Evolutionary conservation across 2,888 invertebrate genomes (phyloP).

Genomic region (Maniola hyperantus): DNA sequence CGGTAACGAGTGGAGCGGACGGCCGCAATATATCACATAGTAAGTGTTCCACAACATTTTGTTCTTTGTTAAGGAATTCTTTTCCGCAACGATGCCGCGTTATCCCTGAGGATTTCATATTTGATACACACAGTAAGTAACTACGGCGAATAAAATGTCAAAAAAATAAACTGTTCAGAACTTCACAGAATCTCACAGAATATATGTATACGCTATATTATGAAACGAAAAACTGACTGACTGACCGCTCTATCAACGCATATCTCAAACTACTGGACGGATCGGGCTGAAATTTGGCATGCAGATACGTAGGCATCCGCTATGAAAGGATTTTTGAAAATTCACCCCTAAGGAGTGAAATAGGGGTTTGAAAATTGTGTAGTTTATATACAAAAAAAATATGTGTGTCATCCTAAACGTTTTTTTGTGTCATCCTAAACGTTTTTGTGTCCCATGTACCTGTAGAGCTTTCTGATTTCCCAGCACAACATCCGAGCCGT

Average conservation of each 20-base stretch:
- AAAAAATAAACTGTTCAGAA: not conserved
- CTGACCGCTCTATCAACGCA: too few species aligned
- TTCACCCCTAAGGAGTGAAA: too few species aligned
- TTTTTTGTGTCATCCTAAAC: not conserved
- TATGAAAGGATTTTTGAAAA: too few species aligned
- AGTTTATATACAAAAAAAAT: too few species aligned
- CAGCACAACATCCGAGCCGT: constrained; percentile 11
- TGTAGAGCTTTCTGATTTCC: constrained; percentile 27
- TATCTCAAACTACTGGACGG: too few species aligned
- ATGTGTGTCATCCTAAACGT: too few species aligned
- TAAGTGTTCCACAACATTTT: constrained; percentile 36
- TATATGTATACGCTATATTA: too few species aligned
- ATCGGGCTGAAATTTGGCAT: too few species aligned
- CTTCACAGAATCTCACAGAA: not conserved
- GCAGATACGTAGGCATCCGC: too few species aligned
- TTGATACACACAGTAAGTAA: constrained; percentile 25
- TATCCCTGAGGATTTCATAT: constrained; percentile 31
- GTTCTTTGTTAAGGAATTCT: constrained; percentile 32
- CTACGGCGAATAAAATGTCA: not conserved
- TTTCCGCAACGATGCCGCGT: constrained; percentile 21
- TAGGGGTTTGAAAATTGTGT: too few species aligned
- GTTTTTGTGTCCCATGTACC: constrained; percentile 19
- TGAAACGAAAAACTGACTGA: too few species aligned
- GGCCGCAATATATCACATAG: constrained; percentile 32
- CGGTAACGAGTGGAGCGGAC: constrained; percentile 16